Evolutionary conservation across 2,797 vertebrate species (phyloP), one percentile per base, ranked within the genome.

Genomic region (Melopsittacus undulatus): DNA sequence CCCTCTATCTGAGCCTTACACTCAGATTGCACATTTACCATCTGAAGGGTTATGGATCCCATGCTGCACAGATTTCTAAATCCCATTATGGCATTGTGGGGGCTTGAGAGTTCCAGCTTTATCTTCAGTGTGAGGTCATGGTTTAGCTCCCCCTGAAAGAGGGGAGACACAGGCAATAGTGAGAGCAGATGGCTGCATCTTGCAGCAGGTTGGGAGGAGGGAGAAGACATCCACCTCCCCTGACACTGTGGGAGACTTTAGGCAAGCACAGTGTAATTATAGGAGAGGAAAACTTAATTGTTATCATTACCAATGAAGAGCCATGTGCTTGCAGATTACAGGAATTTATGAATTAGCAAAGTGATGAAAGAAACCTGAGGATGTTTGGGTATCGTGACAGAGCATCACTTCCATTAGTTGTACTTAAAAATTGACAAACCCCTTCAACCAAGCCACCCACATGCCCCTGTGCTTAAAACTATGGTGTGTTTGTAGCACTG

Each of bases 301-400:
- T 30, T 93, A 95, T 95, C 94, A 92, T 89, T 93, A 96, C 83
- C 92, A 92, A 86, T 96, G 94, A 96, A 90, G 89, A 95, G 63
- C 88, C 72, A 66, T 3, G 34, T 85, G 79, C 52, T 56, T 89
- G 89, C 49, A 92, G 91, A 96, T 95, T 87, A 83, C 69, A 89
- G 92, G 91, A 78, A 84, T 96, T 83, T 93, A 63, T 21, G 6
- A 86, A 40, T 81, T 78, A 93, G 29, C 2, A 1, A 77, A 93
- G 56, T 56, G 84, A 54, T 92, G 46, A 79, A 15, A 11, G 80
- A 67, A 94, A 90, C 38, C 56, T 19, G 64, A 34, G 73, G 80
- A 72, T 32, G 36, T 87, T 94, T 81, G 75, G 90, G 69, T 95
- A 30, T 96, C 95, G 92, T 96, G 95, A 94, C 89, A 95, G 80